Base-by-base conservation (phyloP, 1,140 invertebrate species). In the Ptiloglossa arizonensis region DNA sequence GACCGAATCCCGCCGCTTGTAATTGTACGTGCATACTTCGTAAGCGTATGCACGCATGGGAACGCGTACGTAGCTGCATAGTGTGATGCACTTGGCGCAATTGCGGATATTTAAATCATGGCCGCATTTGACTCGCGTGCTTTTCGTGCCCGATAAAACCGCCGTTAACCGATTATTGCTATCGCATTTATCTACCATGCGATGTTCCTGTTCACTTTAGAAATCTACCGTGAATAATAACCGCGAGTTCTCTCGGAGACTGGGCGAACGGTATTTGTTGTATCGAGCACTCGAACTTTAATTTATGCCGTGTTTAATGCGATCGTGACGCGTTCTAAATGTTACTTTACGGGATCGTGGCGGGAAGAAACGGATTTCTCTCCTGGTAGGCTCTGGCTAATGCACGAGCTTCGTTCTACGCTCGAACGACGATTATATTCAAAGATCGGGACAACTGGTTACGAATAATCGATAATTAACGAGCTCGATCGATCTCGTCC, bases 191-290 rank as follows among this genome's bases (percentile, higher is more conserved):
- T 68, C n/a, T 11, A 54, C 32, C 32, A 15, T 13, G 32, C 19
- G 67, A 41, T 22, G 66, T 68, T 69, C 22, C n/a, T 52, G 67
- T 69, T 69, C 67, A 69, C 32, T 41, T 54, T 27, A 69, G 35
- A 69, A 56, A 69, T 69, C 67, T 41, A 69, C 67, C 67, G 52
- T 69, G 22, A 69, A 69, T 41, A 27, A 56, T 69, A 50, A 15
- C 66, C 50, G 48, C 66, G 29, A 11, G 66, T 68, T 68, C 50
- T 32, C 27, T 68, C 50, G 52, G 29, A 6, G 9, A 3, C 17
- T 22, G 17, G 6, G 6, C 46, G 22, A 59, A 32, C 41, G 56
- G 56, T 24, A 24, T 48, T 48, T 46, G 57, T 62, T 44, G 59
- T 62, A 17, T 24, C 38, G 59, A 17, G 41, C 41, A 4, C 63